Conservation (phyloP, 2,113 vertebrate species). For the Lepisosteus oculatus region DNA sequence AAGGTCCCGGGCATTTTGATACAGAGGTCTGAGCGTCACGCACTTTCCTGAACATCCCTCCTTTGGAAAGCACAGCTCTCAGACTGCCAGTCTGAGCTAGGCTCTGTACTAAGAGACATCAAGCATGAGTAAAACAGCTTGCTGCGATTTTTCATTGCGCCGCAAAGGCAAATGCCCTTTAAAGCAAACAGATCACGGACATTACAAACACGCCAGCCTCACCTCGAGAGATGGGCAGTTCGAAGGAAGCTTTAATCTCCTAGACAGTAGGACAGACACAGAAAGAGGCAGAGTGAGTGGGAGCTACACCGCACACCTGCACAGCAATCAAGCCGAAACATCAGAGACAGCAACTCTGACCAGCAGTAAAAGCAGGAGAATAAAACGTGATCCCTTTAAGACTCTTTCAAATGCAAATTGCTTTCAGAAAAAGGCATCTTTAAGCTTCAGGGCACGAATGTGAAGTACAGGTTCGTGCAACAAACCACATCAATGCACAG, state of each 20-base stretch:
- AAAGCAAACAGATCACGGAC: neutral
- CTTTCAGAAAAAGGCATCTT: too few relatives aligned
- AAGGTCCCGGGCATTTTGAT: neutral
- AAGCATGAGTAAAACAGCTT: neutral
- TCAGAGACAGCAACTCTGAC: too few relatives aligned
- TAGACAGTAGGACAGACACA: too few relatives aligned
- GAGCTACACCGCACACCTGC: too few relatives aligned
- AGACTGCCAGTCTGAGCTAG: neutral
- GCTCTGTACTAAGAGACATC: neutral
- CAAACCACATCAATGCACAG: neutral
- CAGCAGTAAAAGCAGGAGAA: too few relatives aligned
- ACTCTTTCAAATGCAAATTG: too few relatives aligned
- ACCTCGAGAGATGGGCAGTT: neutral
- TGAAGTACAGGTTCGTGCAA: too few relatives aligned
- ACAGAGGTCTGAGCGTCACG: neutral
- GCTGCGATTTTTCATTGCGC: neutral
- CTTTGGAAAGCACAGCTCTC: neutral
- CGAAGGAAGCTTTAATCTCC: neutral
- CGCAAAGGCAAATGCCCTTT: neutral
- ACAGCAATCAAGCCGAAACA: too few relatives aligned
- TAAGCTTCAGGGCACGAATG: too few relatives aligned
- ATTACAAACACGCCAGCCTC: neutral
- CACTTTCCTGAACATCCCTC: neutral
- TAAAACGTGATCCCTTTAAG: too few relatives aligned
- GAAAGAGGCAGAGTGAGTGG: too few relatives aligned